Conservation (phyloP, 2,888 invertebrate species). For the Polymixis flavicincta region DNA sequence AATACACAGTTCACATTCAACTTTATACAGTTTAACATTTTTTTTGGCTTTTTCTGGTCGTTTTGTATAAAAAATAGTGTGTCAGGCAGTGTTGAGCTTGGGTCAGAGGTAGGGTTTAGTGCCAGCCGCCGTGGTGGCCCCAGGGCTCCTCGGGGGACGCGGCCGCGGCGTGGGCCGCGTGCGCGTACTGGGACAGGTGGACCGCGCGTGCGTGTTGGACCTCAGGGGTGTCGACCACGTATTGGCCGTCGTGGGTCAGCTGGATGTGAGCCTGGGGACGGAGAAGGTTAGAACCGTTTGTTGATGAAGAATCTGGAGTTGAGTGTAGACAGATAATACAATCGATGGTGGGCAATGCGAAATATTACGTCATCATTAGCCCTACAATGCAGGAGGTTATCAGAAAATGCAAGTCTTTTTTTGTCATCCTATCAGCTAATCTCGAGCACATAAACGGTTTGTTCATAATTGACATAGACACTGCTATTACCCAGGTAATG, state of each 20-base stretch:
- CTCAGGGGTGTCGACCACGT: slow-evolving; percentile 88
- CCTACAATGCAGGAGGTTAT: neutral
- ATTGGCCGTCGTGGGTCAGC: slow-evolving; percentile 88
- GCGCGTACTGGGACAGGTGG: slow-evolving; percentile 85
- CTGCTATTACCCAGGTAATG: no score
- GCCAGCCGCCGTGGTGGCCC: slow-evolving; percentile 84
- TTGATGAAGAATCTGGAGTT: neutral
- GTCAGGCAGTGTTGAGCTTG: slow-evolving; percentile 79
- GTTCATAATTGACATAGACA: no score
- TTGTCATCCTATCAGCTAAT: no score
- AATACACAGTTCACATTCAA: slow-evolving; percentile 86
- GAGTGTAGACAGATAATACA: neutral
- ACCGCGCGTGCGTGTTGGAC: slow-evolving; percentile 88
- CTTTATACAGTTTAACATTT: slow-evolving; percentile 85
- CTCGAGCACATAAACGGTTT: no score
- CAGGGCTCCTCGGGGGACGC: slow-evolving; percentile 86
- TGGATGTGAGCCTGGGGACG: slow-evolving; percentile 85
- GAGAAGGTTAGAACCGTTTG: neutral
- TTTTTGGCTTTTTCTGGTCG: slow-evolving; percentile 81
- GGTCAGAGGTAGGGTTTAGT: slow-evolving; percentile 83
- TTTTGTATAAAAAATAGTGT: slow-evolving; percentile 86
- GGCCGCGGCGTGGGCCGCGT: slow-evolving; percentile 87
- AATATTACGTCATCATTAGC: neutral
- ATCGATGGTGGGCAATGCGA: neutral
- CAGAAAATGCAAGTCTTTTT: no score